phyloP scores from a whole-genome alignment of 2,797 vertebrate species.

The Channa striata region DNA sequence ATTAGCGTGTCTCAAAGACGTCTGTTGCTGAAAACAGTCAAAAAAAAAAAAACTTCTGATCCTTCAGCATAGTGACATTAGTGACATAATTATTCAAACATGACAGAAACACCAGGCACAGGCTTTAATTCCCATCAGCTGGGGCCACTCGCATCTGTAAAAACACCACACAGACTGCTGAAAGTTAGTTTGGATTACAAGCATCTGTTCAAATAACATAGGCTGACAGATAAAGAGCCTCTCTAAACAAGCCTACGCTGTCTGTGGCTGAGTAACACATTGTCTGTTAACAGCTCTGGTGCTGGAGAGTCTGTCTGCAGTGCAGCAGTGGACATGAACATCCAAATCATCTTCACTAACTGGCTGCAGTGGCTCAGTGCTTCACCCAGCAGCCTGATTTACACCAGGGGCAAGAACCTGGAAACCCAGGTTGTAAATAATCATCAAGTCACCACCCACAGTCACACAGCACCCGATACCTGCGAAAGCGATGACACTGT shows the following conservation, averaged over 20 bases:
- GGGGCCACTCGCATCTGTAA: constrained; percentile 38
- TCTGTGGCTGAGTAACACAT: constrained; percentile 57
- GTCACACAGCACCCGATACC: constrained; percentile 44
- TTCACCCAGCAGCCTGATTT: constrained; percentile 49
- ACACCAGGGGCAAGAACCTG: constrained; percentile 33
- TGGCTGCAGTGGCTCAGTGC: constrained; percentile 59
- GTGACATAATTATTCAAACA: constrained; percentile 34
- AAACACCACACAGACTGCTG: constrained; percentile 32
- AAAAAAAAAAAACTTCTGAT: constrained; percentile 15
- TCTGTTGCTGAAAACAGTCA: constrained; percentile 21
- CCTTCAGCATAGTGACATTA: constrained; percentile 6
- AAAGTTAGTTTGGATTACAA: constrained; percentile 48
- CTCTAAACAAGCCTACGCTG: constrained; percentile 53
- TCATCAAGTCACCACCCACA: constrained; percentile 62
- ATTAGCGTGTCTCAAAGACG: constrained; percentile 1
- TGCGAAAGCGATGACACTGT: constrained; percentile 28
- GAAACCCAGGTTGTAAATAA: constrained; percentile 62
- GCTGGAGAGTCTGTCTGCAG: constrained; percentile 71
- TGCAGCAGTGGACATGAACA: constrained; percentile 77
- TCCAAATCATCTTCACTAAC: constrained; percentile 58
- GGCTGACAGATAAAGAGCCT: constrained; percentile 56
- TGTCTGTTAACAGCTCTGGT: constrained; percentile 42
- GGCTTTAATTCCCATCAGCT: constrained; percentile 18
- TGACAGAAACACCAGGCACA: neutral
- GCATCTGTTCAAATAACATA: constrained; percentile 65